These are phyloP conservation scores for Sycophila texana DNA, from an alignment of 2,888 invertebrate genomes.

Conservation along the genomic window DNA sequence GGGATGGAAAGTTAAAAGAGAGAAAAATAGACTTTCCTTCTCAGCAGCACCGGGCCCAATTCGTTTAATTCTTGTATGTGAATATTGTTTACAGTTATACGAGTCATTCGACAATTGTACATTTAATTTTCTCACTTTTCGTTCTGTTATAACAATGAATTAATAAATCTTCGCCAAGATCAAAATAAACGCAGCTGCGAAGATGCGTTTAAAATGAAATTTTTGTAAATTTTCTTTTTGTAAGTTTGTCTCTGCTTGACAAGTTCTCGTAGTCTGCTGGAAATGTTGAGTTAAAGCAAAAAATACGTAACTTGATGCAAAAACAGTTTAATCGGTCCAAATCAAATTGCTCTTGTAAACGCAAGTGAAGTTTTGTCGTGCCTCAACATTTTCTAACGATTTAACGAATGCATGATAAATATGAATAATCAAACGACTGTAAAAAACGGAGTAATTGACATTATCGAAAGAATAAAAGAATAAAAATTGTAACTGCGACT, in stretches of 20 bases:
- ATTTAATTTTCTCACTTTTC: constrained; percentile 10
- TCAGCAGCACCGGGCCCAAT: constrained; percentile 28
- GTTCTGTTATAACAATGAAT: not conserved
- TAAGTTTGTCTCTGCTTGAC: no score
- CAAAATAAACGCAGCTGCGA: not conserved
- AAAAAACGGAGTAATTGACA: not conserved
- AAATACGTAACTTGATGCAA: constrained; percentile 24
- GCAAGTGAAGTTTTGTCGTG: constrained; percentile 14
- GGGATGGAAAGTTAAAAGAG: constrained; percentile 30
- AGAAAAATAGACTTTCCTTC: constrained; percentile 45
- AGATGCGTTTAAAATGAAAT: not conserved
- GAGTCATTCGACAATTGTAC: not conserved
- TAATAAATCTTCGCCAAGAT: constrained; percentile 5
- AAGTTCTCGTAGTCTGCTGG: not conserved
- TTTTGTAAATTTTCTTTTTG: constrained; percentile 1
- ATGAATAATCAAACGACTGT: not conserved
- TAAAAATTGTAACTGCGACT: constrained; percentile 8
- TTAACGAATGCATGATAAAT: not conserved
- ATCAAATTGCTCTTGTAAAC: constrained; percentile 45
- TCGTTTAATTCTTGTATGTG: not conserved
- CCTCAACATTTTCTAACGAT: constrained; percentile 35
- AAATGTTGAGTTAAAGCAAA: constrained; percentile 21
- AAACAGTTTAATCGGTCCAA: constrained; percentile 52
- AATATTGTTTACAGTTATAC: not conserved
- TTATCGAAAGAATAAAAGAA: not conserved